Conservation (phyloP, 1,140 invertebrate genomes). For the Drosophila arawakana region DNA sequence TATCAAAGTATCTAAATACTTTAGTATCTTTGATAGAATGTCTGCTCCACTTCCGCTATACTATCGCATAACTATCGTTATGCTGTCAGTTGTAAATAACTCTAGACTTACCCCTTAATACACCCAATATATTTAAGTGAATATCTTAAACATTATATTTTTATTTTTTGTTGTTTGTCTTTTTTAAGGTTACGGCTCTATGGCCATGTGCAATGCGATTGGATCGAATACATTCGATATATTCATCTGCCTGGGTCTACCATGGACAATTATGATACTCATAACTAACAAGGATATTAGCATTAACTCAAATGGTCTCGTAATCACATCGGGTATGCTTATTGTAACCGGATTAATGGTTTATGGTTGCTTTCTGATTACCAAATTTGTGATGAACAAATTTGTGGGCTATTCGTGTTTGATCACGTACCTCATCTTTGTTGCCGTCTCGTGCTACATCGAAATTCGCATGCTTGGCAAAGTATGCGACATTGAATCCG, state of each 20-base stretch:
- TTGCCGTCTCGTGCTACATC: slow-evolving; percentile 90
- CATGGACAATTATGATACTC: slow-evolving; percentile 91
- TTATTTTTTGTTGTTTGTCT: neutral
- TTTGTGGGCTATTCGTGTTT: slow-evolving; percentile 90
- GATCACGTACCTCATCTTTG: slow-evolving; percentile 89
- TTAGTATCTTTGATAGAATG: too few species aligned
- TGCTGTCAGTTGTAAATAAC: too few species aligned
- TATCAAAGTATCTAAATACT: too few species aligned
- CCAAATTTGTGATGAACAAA: slow-evolving; percentile 87
- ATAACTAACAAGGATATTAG: slow-evolving; percentile 86
- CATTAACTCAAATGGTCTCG: slow-evolving; percentile 90
- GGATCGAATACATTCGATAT: slow-evolving; percentile 96
- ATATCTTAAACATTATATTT: too few species aligned
- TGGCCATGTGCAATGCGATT: slow-evolving; percentile 94
- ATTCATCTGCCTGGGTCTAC: slow-evolving; percentile 91
- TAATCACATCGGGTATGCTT: slow-evolving; percentile 91
- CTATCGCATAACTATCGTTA: neutral
- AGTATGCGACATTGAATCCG: slow-evolving; percentile 86
- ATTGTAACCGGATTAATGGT: slow-evolving; percentile 89
- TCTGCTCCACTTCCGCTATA: neutral
- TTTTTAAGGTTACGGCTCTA: slow-evolving; percentile 88
- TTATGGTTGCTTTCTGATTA: slow-evolving; percentile 86
- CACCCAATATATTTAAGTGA: too few species aligned
- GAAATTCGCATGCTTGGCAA: slow-evolving; percentile 90
- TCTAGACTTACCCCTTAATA: too few species aligned